Percentiles rank a stretch among this genome's conserved stretches.
Conservation (phyloP, 2,888 invertebrate species). For the Polymixis lichenea region DNA sequence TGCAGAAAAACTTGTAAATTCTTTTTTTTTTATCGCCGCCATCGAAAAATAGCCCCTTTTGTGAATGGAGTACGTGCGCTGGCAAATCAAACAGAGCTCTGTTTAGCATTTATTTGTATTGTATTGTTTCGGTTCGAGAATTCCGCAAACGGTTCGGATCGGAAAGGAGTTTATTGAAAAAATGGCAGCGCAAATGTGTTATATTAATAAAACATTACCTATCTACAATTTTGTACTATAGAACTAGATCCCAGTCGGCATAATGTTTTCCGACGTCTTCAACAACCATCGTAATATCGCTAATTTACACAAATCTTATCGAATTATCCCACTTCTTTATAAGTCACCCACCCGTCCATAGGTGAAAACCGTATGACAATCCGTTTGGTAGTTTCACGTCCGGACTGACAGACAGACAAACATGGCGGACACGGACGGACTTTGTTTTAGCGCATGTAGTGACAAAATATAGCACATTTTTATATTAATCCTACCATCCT, state of each 20-base stretch:
- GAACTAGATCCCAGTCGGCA: background rate
- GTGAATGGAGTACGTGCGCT: conserved; percentile 69
- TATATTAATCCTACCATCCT: too few species aligned
- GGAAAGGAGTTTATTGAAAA: conserved; percentile 11
- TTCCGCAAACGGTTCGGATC: conserved; percentile 36
- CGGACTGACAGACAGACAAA: too few species aligned
- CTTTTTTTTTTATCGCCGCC: conserved; percentile 62
- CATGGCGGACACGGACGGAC: too few species aligned
- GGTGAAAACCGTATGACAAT: too few species aligned
- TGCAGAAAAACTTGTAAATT: conserved; percentile 70
- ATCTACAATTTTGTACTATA: background rate
- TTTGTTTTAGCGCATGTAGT: too few species aligned
- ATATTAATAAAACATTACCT: background rate
- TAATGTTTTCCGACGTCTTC: too few species aligned
- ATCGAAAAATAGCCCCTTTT: conserved; percentile 56
- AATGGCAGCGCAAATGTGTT: background rate
- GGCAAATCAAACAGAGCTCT: conserved; percentile 74
- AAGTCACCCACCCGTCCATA: too few species aligned
- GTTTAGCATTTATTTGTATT: conserved; percentile 65
- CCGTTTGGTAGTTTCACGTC: too few species aligned
- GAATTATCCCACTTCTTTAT: too few species aligned
- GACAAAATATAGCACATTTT: too few species aligned
- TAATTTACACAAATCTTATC: too few species aligned
- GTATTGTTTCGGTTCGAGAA: conserved; percentile 61
- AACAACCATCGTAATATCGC: too few species aligned